phyloP scores from a whole-genome alignment of 2,113 vertebrate species.

The Chionis minor region DNA sequence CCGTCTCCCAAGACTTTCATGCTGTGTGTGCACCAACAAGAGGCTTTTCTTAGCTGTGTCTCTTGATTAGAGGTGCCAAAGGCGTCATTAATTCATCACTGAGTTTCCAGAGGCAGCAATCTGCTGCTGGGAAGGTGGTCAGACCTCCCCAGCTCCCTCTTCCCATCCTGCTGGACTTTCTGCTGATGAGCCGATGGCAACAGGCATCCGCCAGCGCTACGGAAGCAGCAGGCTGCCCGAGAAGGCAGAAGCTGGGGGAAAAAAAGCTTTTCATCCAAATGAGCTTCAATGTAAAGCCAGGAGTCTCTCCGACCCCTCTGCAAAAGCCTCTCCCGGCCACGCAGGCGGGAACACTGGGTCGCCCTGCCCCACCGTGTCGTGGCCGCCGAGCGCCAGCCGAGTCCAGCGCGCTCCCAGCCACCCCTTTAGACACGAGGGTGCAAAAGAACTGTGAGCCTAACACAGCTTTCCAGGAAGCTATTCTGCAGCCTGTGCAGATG shows the following conservation, averaged over 20 bases:
- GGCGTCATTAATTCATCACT: neutral
- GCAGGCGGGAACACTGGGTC: neutral
- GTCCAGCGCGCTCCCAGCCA: neutral
- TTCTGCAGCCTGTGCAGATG: neutral
- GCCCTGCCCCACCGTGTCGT: rapidly evolving
- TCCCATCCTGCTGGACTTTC: neutral
- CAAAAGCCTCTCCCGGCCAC: neutral
- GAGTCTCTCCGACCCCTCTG: neutral
- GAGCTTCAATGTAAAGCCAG: neutral
- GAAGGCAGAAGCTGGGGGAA: neutral
- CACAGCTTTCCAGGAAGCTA: neutral
- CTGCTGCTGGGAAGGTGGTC: neutral
- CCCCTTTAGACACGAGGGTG: neutral
- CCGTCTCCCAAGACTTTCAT: neutral
- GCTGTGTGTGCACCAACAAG: neutral
- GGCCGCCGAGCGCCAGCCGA: rapidly evolving
- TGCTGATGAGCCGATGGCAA: rapidly evolving
- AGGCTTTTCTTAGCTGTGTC: neutral
- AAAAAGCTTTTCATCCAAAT: neutral
- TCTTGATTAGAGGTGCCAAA: neutral
- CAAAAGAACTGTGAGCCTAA: neutral
- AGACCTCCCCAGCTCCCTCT: neutral
- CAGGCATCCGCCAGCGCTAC: rapidly evolving
- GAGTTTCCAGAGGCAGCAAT: neutral
- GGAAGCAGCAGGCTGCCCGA: rapidly evolving